Percentiles rank a stretch among this genome's conserved stretches.
These are phyloP conservation scores for Apamea crenata DNA, from an alignment of 2,888 invertebrate genomes.

Conservation along the genomic window DNA sequence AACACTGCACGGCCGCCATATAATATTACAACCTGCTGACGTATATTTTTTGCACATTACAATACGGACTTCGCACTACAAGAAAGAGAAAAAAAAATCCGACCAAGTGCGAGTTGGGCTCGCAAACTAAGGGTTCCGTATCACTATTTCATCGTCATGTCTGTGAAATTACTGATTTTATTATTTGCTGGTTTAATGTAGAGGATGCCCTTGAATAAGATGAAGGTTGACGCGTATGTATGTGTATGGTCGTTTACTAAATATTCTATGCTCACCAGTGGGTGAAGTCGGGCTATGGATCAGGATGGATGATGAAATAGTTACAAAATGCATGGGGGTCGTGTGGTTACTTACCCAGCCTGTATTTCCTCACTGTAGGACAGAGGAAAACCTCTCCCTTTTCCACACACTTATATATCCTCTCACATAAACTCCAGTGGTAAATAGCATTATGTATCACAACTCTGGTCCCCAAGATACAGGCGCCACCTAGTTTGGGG, in stretches of 20 bases:
- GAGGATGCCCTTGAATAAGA: not conserved
- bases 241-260: not conserved
- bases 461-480: too few species aligned
- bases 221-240: not conserved
- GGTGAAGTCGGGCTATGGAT: too few species aligned
- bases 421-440: too few species aligned
- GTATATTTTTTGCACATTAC: conserved; percentile 46
- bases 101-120: not conserved
- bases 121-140: not conserved
- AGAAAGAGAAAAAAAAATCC: conserved; percentile 4
- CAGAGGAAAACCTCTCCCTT: not conserved
- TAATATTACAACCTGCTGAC: conserved; percentile 51
- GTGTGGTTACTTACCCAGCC: too few species aligned
- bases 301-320: too few species aligned
- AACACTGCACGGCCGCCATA: conserved; percentile 1
- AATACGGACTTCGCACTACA: conserved; percentile 45
- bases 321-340: too few species aligned
- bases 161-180: not conserved
- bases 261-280: not conserved
- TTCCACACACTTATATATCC: not conserved
- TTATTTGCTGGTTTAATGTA: not conserved
- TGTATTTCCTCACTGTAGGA: not conserved
- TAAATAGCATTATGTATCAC: too few species aligned
- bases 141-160: not conserved
- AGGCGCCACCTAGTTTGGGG: too few species aligned